Evolutionary conservation across 2,113 vertebrate genomes (phyloP).

Genomic region (Macrotis lagotis): DNA sequence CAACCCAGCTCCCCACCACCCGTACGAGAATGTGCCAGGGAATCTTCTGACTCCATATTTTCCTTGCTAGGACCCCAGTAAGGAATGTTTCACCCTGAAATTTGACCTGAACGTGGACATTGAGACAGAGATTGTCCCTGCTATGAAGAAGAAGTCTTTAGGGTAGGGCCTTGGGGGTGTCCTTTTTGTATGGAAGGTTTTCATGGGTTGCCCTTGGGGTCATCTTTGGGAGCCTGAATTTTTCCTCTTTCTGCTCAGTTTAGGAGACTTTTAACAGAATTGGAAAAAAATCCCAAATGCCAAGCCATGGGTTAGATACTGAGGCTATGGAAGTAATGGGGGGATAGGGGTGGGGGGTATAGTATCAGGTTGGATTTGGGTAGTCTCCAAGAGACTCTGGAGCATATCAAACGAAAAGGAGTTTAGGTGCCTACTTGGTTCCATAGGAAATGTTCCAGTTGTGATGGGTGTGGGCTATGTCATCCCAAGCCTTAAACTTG

Average conservation of each 20-base stretch:
- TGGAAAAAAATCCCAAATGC: not conserved
- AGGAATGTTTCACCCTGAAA: conserved; percentile 97
- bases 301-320: not conserved
- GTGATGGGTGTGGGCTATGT: too few species aligned
- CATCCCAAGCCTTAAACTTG: not conserved
- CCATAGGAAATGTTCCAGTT: too few species aligned
- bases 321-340: not conserved
- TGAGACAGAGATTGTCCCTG: conserved; percentile 93
- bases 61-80: conserved; percentile 92
- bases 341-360: too few species aligned
- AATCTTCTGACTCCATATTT: fast-evolving
- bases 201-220: too few species aligned
- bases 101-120: conserved; percentile 92
- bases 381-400: not conserved
- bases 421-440: too few species aligned
- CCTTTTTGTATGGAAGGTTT: not conserved
- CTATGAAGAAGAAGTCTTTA: conserved; percentile 94
- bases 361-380: not conserved
- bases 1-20: not conserved
- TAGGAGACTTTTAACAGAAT: not conserved
- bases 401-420: too few species aligned
- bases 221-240: not conserved
- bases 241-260: not conserved
- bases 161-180: conserved; percentile 82
- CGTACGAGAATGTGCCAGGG: not conserved